Percentiles rank a stretch among this genome's conserved stretches.
Evolutionary conservation across 2,113 vertebrate genomes (phyloP).

Genomic region (Rousettus leschenaultii): DNA sequence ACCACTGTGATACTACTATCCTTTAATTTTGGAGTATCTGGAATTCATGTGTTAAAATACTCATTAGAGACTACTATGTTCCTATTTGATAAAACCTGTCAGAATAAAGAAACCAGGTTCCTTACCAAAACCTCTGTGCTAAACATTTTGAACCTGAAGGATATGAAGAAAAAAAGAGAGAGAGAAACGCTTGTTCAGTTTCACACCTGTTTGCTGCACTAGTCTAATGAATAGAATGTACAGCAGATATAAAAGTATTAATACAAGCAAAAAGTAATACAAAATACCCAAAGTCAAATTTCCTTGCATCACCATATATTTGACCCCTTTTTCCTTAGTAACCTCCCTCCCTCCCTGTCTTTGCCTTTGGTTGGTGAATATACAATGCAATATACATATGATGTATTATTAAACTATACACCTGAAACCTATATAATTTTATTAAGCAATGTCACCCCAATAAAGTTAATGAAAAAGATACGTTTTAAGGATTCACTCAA

Average conservation of each 20-base stretch:
- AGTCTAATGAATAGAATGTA: neutral
- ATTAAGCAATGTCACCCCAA: no score
- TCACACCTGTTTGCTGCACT: neutral
- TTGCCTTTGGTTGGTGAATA: no score
- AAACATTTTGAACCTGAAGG: neutral
- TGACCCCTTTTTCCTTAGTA: no score
- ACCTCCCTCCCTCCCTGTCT: no score
- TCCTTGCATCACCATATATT: no score
- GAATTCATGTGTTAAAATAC: neutral
- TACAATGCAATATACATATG: no score
- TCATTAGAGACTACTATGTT: neutral
- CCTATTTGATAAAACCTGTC: neutral
- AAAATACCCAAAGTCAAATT: neutral
- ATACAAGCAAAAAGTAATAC: neutral
- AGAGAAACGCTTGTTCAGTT: neutral
- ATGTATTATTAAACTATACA: no score
- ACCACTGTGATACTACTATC: neutral
- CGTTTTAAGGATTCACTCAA: no score
- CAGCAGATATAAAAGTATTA: neutral
- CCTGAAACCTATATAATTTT: no score
- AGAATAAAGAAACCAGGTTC: neutral
- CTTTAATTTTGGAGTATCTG: neutral
- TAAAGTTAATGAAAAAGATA: no score
- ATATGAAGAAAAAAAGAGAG: neutral
- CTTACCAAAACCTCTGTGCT: neutral